A percentile compares a stretch with the other conserved stretches of the same genome.
Evolutionary conservation across 1,140 invertebrate species (phyloP).

Genomic region (Asobara japonica): DNA sequence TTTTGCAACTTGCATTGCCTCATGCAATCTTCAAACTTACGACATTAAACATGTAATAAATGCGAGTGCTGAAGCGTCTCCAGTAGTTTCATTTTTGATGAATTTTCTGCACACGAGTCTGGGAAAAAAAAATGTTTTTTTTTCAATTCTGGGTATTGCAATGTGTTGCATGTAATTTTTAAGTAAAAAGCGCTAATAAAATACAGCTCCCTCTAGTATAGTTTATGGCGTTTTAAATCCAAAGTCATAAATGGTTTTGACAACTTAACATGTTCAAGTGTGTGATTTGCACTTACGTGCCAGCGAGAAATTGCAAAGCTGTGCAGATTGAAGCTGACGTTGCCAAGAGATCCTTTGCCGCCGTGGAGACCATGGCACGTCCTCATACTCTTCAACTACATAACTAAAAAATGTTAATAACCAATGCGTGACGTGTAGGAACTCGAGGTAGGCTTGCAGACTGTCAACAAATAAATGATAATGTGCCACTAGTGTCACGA

Average conservation of each 20-base stretch:
- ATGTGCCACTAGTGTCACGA: neutral
- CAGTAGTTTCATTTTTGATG: slow-evolving; percentile 73
- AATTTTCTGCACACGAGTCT: slow-evolving; percentile 77
- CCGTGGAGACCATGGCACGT: slow-evolving; percentile 44
- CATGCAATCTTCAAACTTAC: slow-evolving; percentile 72
- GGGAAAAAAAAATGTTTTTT: slow-evolving; percentile 18
- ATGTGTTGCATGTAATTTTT: too few relatives aligned
- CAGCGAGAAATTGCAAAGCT: slow-evolving; percentile 76
- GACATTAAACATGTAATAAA: slow-evolving; percentile 81
- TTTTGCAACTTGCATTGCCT: too few relatives aligned
- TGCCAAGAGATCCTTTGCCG: slow-evolving; percentile 66
- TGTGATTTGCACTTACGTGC: slow-evolving; percentile 71
- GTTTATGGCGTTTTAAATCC: too few relatives aligned
- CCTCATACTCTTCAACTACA: neutral
- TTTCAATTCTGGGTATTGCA: too few relatives aligned
- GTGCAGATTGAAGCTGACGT: slow-evolving; percentile 74
- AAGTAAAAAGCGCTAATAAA: too few relatives aligned
- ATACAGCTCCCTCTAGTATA: neutral
- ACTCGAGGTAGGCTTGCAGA: neutral
- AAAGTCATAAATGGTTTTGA: too few relatives aligned
- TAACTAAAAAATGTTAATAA: neutral
- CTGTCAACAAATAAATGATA: neutral
- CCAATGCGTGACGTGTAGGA: neutral
- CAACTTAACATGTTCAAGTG: too few relatives aligned
- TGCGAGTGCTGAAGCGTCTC: slow-evolving; percentile 76